A percentile compares a stretch with the other conserved stretches of the same genome.
phyloP scores from a whole-genome alignment of 2,113 vertebrate genomes.

The Tricholaema leucomelas region DNA sequence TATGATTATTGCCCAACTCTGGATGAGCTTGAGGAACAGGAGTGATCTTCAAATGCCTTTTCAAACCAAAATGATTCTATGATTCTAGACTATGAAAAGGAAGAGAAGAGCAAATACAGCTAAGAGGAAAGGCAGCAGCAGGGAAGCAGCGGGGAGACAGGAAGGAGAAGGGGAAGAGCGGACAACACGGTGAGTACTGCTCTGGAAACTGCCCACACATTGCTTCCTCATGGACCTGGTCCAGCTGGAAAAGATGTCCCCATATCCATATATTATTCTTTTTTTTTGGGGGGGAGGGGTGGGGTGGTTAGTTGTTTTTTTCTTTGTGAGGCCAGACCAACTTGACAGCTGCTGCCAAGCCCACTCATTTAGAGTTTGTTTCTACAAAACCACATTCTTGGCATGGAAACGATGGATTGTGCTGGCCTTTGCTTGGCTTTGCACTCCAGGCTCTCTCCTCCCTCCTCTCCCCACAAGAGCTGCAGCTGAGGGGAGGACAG shows the following conservation, averaged over 20 bases:
- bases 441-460: not conserved
- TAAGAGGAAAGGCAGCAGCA: not conserved
- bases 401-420: not conserved
- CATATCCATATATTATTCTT: not conserved
- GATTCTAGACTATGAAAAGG: not conserved
- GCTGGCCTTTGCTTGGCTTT: not conserved
- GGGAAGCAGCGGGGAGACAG: accelerated
- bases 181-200: not conserved
- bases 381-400: not conserved
- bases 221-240: not conserved
- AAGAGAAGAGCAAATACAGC: not conserved
- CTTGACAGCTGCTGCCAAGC: not conserved
- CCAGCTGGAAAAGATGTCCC: not conserved
- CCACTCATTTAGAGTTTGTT: not conserved
- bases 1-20: not conserved
- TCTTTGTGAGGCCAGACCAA: not conserved
- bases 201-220: not conserved
- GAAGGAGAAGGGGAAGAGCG: not conserved
- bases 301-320: too few relatives aligned
- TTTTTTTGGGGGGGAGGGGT: not conserved
- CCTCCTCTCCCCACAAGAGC: not conserved
- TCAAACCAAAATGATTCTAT: too few relatives aligned
- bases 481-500: slow-evolving; percentile 39
- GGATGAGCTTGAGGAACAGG: not conserved
- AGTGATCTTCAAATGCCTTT: too few relatives aligned